These are phyloP conservation scores for Anodontia alba DNA, from an alignment of 2,888 invertebrate genomes.

Conservation along the genomic window DNA sequence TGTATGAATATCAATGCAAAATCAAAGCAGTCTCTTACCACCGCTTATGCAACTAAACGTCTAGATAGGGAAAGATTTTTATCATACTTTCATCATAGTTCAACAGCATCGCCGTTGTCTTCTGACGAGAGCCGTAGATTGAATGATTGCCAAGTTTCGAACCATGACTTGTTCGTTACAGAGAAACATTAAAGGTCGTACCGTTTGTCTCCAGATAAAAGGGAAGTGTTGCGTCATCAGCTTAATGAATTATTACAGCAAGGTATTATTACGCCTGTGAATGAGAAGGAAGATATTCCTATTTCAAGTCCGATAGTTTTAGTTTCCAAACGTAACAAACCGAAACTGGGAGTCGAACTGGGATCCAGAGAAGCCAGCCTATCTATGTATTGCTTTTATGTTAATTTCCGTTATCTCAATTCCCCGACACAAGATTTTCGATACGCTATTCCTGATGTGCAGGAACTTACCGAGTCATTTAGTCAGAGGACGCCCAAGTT, in stretches of 20 bases:
- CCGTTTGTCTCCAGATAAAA: constrained; percentile 41
- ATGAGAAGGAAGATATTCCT: constrained; percentile 37
- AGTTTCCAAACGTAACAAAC: constrained; percentile 34
- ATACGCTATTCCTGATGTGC: constrained; percentile 35
- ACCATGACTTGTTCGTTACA: constrained; percentile 33
- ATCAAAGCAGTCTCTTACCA: background rate
- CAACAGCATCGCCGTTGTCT: constrained; percentile 13
- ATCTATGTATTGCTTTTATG: constrained; percentile 29
- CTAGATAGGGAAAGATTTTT: constrained; percentile 7
- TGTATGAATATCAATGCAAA: background rate
- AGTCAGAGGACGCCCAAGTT: background rate
- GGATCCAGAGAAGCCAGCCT: constrained; percentile 29
- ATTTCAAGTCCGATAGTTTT: constrained; percentile 47
- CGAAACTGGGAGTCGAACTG: background rate
- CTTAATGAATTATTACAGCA: constrained; percentile 36
- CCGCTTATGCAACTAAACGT: background rate
- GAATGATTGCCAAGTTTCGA: background rate
- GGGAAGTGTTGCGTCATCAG: constrained; percentile 37
- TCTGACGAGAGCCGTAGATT: background rate
- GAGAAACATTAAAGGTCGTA: constrained; percentile 41
- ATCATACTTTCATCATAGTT: constrained; percentile 1
- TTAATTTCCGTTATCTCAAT: constrained; percentile 35
- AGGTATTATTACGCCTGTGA: constrained; percentile 34
- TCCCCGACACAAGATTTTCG: constrained; percentile 33
- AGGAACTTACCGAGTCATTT: constrained; percentile 13